These are phyloP conservation scores for Micromussa lordhowensis DNA, from an alignment of 92 coral and sea anemone genomes.

Conservation along the genomic window DNA sequence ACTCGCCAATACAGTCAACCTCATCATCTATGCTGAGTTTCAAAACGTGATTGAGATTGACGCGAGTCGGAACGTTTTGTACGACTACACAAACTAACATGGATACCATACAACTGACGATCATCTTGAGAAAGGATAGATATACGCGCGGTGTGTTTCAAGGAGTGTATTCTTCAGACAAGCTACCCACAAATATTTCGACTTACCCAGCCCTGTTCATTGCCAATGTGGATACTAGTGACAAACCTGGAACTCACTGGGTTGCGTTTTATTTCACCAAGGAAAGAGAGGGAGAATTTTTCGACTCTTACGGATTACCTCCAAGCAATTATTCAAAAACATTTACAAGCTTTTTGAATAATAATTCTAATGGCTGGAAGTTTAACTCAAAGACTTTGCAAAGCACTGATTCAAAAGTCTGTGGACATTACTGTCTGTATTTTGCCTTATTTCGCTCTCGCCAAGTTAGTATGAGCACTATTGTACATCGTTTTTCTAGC, in stretches of 20 bases:
- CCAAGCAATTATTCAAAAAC: conserved; percentile 42
- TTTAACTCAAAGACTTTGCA: conserved; percentile 55
- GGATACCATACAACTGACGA: no score
- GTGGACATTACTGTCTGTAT: conserved; percentile 75
- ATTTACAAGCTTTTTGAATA: conserved; percentile 42
- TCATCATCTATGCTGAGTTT: no score
- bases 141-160: no score
- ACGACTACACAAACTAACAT: no score
- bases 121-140: no score
- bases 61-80: no score
- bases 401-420: conserved; percentile 56
- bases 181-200: no score
- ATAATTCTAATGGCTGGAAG: conserved; percentile 27
- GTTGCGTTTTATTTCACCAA: conserved; percentile 53
- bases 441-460: conserved; percentile 43
- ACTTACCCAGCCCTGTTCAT: no score
- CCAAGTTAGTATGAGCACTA: conserved; percentile 35
- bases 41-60: no score
- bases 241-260: conserved; percentile 45
- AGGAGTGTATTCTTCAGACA: no score
- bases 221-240: neutral
- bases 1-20: no score
- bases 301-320: conserved; percentile 64
- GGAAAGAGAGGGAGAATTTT: conserved; percentile 65
- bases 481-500: conserved; percentile 40